phyloP scores from a whole-genome alignment of 2,113 vertebrate species.

The Platycercus adscitus region DNA sequence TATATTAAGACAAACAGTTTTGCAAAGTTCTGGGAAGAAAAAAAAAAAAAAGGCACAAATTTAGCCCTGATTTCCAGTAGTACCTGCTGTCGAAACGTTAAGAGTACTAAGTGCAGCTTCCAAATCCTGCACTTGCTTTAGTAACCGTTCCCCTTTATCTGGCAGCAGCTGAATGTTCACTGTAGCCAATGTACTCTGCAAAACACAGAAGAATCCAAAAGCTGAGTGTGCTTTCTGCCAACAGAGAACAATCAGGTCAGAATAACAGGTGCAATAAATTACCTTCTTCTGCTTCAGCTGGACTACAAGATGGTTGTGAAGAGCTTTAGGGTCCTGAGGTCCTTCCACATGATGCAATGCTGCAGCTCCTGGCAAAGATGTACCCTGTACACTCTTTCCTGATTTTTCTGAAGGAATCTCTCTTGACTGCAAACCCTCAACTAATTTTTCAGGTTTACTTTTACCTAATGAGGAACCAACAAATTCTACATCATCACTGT shows the following conservation, averaged over 20 bases:
- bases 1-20: neutral
- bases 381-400: constrained; percentile 58
- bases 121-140: constrained; percentile 81
- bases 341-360: neutral
- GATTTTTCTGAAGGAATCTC: neutral
- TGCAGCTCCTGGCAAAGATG: constrained; percentile 69
- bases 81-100: constrained; percentile 35
- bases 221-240: neutral
- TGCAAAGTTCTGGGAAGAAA: neutral
- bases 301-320: constrained; percentile 72
- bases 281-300: constrained; percentile 94
- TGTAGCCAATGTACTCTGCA: constrained; percentile 76
- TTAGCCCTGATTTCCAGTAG: constrained; percentile 34
- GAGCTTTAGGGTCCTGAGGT: constrained; percentile 15
- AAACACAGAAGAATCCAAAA: neutral
- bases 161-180: constrained; percentile 82
- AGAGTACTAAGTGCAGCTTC: constrained; percentile 76
- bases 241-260: neutral
- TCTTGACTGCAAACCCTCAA: constrained; percentile 13
- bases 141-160: constrained; percentile 83
- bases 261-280: neutral
- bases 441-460: constrained; percentile 51
- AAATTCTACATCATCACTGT: constrained; percentile 57
- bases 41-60: neutral
- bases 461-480: constrained; percentile 34